phyloP scores from a whole-genome alignment of 2,113 vertebrate species.

The Eleginops maclovinus region DNA sequence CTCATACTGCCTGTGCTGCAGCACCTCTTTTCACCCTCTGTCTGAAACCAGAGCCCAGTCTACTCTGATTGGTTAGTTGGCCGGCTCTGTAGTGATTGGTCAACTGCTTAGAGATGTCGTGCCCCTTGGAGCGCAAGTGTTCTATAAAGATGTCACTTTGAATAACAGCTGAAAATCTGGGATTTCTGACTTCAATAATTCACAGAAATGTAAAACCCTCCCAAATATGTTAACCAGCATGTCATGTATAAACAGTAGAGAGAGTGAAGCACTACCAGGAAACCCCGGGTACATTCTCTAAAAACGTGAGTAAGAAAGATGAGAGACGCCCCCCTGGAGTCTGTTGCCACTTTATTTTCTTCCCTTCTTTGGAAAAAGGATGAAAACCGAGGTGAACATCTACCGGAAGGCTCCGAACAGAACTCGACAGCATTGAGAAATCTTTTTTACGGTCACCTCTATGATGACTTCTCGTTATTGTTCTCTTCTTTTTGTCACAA shows the following conservation, averaged over 20 bases:
- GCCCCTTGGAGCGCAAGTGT: too few relatives aligned
- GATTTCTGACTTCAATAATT: too few relatives aligned
- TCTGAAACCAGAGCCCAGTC: too few relatives aligned
- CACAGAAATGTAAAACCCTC: too few relatives aligned
- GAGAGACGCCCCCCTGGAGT: constrained; percentile 31
- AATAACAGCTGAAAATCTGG: too few relatives aligned
- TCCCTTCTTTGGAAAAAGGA: constrained; percentile 69
- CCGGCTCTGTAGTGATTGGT: too few relatives aligned
- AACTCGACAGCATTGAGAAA: constrained; percentile 52
- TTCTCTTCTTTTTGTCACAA: constrained; percentile 20
- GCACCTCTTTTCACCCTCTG: too few relatives aligned
- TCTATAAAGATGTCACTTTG: too few relatives aligned
- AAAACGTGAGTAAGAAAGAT: constrained; percentile 11
- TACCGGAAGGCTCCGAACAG: constrained; percentile 57
- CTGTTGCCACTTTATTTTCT: constrained; percentile 71
- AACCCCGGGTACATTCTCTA: not conserved
- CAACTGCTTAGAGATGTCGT: too few relatives aligned
- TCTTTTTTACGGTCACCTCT: constrained; percentile 28
- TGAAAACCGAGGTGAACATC: constrained; percentile 65
- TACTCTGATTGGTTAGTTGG: too few relatives aligned
- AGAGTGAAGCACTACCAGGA: not conserved
- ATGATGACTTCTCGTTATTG: constrained; percentile 3
- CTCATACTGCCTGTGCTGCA: too few relatives aligned
- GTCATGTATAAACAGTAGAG: not conserved
- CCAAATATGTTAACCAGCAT: too few relatives aligned